Evolutionary conservation across 2,888 invertebrate species (phyloP).

Genomic region (Ganaspis brasiliensis): DNA sequence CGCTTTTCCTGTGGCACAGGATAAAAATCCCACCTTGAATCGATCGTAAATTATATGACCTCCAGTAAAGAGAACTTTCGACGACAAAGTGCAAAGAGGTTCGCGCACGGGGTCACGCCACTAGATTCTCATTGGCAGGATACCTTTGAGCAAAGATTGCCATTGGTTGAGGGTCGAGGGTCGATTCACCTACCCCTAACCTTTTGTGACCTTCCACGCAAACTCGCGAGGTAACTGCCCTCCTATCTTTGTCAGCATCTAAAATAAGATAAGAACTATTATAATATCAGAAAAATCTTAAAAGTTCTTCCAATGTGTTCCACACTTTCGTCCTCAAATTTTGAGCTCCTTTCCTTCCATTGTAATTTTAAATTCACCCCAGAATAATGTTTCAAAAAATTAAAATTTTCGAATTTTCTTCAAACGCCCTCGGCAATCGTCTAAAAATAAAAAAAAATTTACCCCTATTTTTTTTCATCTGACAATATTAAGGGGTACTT

Average conservation of each 20-base stretch:
- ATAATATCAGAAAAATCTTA: not conserved
- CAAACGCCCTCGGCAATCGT: too few species aligned
- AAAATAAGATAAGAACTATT: not conserved
- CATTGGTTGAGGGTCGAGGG: constrained; percentile 78
- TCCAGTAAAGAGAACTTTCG: constrained; percentile 64
- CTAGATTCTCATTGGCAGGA: constrained; percentile 75
- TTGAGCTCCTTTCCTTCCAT: too few species aligned
- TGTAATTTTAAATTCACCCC: too few species aligned
- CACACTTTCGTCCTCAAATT: not conserved
- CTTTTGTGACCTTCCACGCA: constrained; percentile 76
- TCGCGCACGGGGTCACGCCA: constrained; percentile 71
- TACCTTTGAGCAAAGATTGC: constrained; percentile 68
- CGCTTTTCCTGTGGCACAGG: too few species aligned
- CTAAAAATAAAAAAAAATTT: too few species aligned
- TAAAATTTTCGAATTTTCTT: too few species aligned
- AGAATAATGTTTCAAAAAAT: too few species aligned
- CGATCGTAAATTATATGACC: constrained; percentile 35
- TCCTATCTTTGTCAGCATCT: not conserved
- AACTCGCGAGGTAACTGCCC: constrained; percentile 72
- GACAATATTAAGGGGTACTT: too few species aligned
- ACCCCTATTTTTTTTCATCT: too few species aligned
- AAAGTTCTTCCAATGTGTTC: not conserved
- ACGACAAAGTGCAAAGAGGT: constrained; percentile 71
- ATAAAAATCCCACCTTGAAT: constrained; percentile 7
- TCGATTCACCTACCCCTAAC: constrained; percentile 76